Base-by-base conservation (phyloP, 1,140 invertebrate genomes). In the Aleiodes sp. region DNA sequence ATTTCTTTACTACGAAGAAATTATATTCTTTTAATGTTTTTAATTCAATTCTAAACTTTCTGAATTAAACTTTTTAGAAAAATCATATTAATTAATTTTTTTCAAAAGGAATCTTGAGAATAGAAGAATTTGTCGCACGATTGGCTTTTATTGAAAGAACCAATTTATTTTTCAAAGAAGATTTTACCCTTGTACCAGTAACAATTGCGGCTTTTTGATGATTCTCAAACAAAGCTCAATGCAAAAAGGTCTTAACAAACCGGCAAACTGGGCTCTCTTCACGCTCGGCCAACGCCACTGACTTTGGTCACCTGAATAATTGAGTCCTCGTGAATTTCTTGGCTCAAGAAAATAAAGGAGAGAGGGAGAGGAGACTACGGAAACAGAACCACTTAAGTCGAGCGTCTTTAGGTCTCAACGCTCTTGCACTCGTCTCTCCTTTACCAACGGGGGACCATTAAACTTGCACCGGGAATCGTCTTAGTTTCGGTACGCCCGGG, bases 351-450 rank as follows among this genome's bases (percentile, higher is more conserved):
- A 41, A 52, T 65, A 28, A 68, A 46, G 37, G 62, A 71, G 57
- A 57, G 26, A 65, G 46, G 52, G 59, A 64, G 56, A 60, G 52
- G 16, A 21, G 16, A 33, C 31, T 8, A 35, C 43, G 70, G 65
- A 66, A 63, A 37, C 29, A 75, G 56, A 60, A 29, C 31, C 68
- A 71, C 65, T 77, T 76, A 77, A 78, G 76, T 76, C 70, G 78
- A 77, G 76, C 76, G 78, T 77, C 76, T 79, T 76, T 77, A 75
- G 69, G 74, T 74, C 73, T 72, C 74, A 76, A 67, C 24, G 21
- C 60, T 35, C 26, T 33, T 66, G 16, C 24, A 43, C n/a, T n/a
- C 16, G 37, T 6, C 35, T 28, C 56, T 63, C 26, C 68, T 33
- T 57, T 69, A 69, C 69, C 71, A 33, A 70, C 72, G 70, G 60